A percentile compares a stretch with the other conserved stretches of the same genome.
Evolutionary conservation across 2,888 invertebrate genomes (phyloP).

Genomic region (Theristus sp.): DNA sequence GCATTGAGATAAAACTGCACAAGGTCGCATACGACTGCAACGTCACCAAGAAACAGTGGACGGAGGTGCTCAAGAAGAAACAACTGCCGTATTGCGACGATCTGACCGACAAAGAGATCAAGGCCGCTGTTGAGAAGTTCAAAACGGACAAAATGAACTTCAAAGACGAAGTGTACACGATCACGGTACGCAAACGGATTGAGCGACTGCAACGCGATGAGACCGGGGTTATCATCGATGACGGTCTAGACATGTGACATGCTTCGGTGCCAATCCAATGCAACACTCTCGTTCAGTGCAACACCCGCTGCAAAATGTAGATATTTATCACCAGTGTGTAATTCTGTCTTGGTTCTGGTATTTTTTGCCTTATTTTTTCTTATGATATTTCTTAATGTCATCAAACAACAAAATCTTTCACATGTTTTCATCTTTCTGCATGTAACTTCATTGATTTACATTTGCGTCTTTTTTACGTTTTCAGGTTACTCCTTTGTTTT

Average conservation of each 20-base stretch:
- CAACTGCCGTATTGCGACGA: background rate
- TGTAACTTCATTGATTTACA: too few relatives aligned
- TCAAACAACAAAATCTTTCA: too few relatives aligned
- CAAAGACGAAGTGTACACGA: constrained; percentile 18
- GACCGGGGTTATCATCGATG: background rate
- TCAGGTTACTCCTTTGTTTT: too few relatives aligned
- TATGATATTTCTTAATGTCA: too few relatives aligned
- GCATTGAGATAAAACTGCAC: background rate
- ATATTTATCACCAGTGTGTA: too few relatives aligned
- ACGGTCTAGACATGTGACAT: background rate
- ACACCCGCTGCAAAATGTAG: too few relatives aligned
- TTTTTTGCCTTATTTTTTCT: too few relatives aligned
- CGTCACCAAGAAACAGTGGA: background rate
- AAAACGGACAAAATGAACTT: background rate
- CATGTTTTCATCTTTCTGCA: too few relatives aligned
- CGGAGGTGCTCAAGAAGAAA: background rate
- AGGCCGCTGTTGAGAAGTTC: background rate
- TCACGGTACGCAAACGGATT: background rate
- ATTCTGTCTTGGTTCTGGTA: too few relatives aligned
- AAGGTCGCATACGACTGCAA: background rate
- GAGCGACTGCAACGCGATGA: background rate
- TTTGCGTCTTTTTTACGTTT: too few relatives aligned
- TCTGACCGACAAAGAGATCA: background rate
- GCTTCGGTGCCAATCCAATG: background rate
- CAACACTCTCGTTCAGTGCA: too few relatives aligned